phyloP scores from a whole-genome alignment of 2,113 vertebrate genomes.

The Saguinus imperator region DNA sequence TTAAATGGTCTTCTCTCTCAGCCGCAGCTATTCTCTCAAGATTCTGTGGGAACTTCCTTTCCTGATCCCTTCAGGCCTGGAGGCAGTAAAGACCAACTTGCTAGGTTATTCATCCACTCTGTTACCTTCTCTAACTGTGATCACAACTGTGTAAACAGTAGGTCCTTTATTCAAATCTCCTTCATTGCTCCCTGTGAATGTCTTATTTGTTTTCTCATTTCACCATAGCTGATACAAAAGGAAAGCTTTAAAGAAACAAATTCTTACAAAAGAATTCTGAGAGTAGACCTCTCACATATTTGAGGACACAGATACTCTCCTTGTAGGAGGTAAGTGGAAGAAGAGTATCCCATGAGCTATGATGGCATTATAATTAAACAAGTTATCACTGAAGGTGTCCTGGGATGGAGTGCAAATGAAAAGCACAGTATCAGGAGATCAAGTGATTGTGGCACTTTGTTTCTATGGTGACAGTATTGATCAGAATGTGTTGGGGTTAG shows the following conservation, averaged over 20 bases:
- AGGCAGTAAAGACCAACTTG: neutral
- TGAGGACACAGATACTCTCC: neutral
- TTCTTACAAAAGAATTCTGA: neutral
- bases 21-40: neutral
- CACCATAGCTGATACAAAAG: neutral
- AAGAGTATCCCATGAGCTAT: neutral
- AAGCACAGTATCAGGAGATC: neutral
- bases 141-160: neutral
- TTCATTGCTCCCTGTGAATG: neutral
- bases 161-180: neutral
- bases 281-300: neutral
- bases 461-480: constrained; percentile 23
- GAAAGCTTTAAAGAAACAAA: neutral
- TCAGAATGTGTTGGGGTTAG: neutral
- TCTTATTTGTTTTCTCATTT: neutral
- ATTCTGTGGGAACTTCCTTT: neutral
- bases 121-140: neutral
- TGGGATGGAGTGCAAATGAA: neutral
- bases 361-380: neutral
- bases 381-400: neutral
- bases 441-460: neutral
- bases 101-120: neutral
- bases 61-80: neutral
- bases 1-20: neutral
- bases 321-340: neutral